A percentile compares a stretch with the other conserved stretches of the same genome.
phyloP scores from a whole-genome alignment of 2,888 invertebrate species.

The Bellardia pandia region DNA sequence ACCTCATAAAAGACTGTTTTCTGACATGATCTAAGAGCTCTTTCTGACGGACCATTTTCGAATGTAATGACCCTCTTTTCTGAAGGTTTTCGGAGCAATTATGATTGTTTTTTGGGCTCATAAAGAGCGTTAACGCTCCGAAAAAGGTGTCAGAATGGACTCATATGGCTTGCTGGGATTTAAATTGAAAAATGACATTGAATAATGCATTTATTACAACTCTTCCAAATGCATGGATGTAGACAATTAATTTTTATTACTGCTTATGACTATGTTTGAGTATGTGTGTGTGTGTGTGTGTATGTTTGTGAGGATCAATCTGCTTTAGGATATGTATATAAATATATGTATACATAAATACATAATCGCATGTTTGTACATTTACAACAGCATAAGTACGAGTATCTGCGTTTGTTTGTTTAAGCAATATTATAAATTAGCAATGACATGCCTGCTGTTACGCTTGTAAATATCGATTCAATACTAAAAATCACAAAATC shows the following conservation, averaged over 20 bases:
- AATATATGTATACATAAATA: conserved; percentile 5
- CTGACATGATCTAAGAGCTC: too few species aligned
- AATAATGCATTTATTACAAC: conserved; percentile 59
- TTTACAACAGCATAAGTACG: not conserved
- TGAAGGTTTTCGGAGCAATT: too few species aligned
- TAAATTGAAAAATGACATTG: conserved; percentile 68
- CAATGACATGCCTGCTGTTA: conserved; percentile 71
- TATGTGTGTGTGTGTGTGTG: not conserved
- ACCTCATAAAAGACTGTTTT: too few species aligned
- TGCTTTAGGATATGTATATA: conserved; percentile 47
- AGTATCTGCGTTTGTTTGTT: conserved; percentile 33
- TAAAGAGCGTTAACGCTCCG: too few species aligned
- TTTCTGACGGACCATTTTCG: too few species aligned
- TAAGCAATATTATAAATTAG: conserved; percentile 69
- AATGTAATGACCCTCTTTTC: too few species aligned
- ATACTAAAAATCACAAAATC: conserved; percentile 67
- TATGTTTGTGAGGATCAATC: conserved; percentile 20
- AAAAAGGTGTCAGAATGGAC: too few species aligned
- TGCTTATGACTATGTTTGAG: not conserved
- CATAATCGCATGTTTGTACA: not conserved
- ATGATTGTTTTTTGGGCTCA: too few species aligned
- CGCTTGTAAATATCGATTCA: conserved; percentile 65
- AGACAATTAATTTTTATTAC: conserved; percentile 58
- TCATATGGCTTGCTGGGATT: too few species aligned
- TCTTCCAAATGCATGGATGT: conserved; percentile 33